Base-by-base conservation (phyloP, 2,797 vertebrate genomes). In the Hemibagrus guttatus region DNA sequence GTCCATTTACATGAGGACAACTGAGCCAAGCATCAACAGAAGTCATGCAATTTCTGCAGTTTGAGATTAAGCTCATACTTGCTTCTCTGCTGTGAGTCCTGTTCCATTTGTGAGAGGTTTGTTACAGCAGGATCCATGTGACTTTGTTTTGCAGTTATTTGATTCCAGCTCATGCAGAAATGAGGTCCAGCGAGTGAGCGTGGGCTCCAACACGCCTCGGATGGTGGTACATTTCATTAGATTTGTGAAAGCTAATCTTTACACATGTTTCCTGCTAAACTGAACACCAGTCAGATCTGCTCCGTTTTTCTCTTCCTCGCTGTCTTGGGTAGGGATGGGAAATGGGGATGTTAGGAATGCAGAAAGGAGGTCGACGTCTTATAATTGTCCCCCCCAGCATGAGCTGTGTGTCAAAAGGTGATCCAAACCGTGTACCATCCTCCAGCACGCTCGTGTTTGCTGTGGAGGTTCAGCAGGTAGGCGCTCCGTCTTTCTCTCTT, bases 331-430 rank as follows among this genome's bases (percentile, higher is more conserved):
- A 97, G 97, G 95, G 94, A 85, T 97, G 95, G 96, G 96, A 97
- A 78, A 94, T 96, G 58, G 97, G 96, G 83, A 96, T 97, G 93
- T 84, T 95, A 82, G 96, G 96, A 52, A 96, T 97, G 95, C 96
- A 90, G 87, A 97, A 96, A 91, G 95, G 96, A 87, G 95, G 95
- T 0, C 91, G 91, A 14, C 93, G 97, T 3, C 89, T 95, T 31
- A 92, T 97, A 19, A 84, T 96, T 2, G 66, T 97, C 39, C 96
- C 96, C 21, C 93, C 96, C 0, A 87, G 92, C 0, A 92, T 91
- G 87, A 94, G 92, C 35, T 92, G 94, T 0, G 96, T 94, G 31
- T 85, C 95, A 75, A 95, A 96, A 88, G 95, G 95, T 0, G 63
- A 94, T 14, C 81, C 94, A 35, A 95, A 93, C 46, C 92, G 92